Evolutionary conservation across 2,113 vertebrate species (phyloP), one percentile per base, ranked within the genome.

Genomic region (Rissa tridactyla): DNA sequence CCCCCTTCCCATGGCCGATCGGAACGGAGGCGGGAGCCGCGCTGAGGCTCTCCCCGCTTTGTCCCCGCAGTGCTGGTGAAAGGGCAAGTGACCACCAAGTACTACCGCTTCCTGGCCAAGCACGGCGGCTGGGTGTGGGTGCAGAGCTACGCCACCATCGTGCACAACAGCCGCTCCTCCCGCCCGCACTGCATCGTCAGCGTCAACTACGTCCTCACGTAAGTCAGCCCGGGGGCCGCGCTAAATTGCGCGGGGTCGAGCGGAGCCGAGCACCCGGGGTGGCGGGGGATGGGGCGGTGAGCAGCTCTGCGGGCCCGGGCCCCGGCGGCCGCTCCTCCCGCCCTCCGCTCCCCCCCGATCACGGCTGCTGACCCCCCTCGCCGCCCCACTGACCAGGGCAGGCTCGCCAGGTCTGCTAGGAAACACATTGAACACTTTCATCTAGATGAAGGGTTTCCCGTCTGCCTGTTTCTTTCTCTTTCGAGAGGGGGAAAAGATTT

Each of bases 141-240:
- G 51, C 99, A 99, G 98, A 99, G 99, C 96, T 99, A 99, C 14
- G 99, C 99, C 68, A 99, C 99, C 92, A 99, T 99, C 42, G 99
- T 99, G 25, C 99, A 99, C 98, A 99, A 99, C 98, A 99, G 99
- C 97, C 99, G 99, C 76, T 99, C 99, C 1, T 99, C 99, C 32
- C 97, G 99, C 86, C 99, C 99, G 2, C 99, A 99, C 98, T 99
- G 99, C 96, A 99, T 99, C 58, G 99, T 99, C 98, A 99, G 99
- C 66, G 99, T 99, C 95, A 99, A 99, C 98, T 99, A 99, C 5
- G 99, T 99, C 25, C 99, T 99, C 95, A 99, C 99, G 99, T 99
- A 97, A 99, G 99, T 99, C 92, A 66, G 6, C 57, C 13, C 3
- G 42, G 47, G 30, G 38, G 54, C 29, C 57, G 47, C 55, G 18